Base-by-base conservation (phyloP, 2,797 vertebrate species). In the Lepilemur ruficaudatus region DNA sequence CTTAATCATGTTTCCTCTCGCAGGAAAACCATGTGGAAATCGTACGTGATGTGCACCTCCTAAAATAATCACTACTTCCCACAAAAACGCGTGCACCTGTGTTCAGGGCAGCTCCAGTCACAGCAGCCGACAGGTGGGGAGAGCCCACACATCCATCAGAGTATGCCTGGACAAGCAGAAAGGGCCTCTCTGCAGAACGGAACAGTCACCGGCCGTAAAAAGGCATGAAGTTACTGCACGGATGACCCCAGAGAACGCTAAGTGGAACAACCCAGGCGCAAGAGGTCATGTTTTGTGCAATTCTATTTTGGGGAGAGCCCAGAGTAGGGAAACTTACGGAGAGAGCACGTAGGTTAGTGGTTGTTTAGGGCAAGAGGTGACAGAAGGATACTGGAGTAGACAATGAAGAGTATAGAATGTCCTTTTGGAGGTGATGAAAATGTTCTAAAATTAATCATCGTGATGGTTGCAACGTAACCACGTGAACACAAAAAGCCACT, bases 381-480 rank as follows among this genome's bases (percentile, higher is more conserved):
- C 0, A 0, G 15, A 25, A 25, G n/a, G 23, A 28, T 5, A 55
- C 6, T 3, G 14, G 12, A 35, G 6, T 17, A n/a, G 0, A 20
- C 0, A 32, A 10, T 2, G 22, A 17, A 50, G 6, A 23, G 1
- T 10, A 7, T 0, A 0, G 25, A 35, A 23, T 7, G 15, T 83
- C 59, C 15, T 69, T 4, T 0, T 1, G 25, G 78, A 75, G 23
- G 18, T 18, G 5, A n/a, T 2, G 25, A 67, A 7, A 35, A 20
- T 0, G 9, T 4, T 41, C 41, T 22, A 4, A 50, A 5, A 18
- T 2, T 0, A 15, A 67, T 11, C 4, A 0, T 2, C 5, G 67
- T 5, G 23, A 30, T 0, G 17, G 6, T 0, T 0, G 2, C 4
- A 35, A n/a, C 0, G 28, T 11, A 7, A 35, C 6, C 5, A 17